Evolutionary conservation across 2,888 invertebrate genomes (phyloP).

Genomic region (Platypus cylindrus): DNA sequence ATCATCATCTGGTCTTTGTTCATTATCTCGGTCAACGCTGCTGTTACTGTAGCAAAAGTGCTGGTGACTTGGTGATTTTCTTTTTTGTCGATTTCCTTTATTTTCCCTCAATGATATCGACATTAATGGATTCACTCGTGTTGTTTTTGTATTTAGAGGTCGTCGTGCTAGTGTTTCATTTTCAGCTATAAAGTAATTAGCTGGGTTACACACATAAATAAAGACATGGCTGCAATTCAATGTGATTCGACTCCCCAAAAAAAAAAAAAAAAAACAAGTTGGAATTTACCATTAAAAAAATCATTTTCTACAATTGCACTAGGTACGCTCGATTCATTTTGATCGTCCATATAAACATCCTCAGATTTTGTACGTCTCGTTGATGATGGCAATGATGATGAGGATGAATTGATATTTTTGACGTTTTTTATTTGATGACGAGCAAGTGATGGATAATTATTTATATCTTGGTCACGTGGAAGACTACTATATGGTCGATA

Average conservation of each 20-base stretch:
- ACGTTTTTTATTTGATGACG: no score
- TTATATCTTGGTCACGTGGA: constrained; percentile 42
- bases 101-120: constrained; percentile 24
- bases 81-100: constrained; percentile 10
- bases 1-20: no score
- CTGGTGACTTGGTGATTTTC: constrained; percentile 6
- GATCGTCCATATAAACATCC: constrained; percentile 27
- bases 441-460: constrained; percentile 31
- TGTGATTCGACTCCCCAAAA: no score
- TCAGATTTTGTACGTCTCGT: constrained; percentile 29
- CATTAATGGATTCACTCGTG: constrained; percentile 31
- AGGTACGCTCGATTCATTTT: constrained; percentile 1
- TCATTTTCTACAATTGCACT: not conserved
- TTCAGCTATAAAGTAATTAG: no score
- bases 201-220: no score
- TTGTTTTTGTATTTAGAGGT: no score
- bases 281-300: no score
- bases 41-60: no score
- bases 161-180: no score
- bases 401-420: constrained; percentile 16
- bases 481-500: constrained; percentile 47
- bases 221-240: no score
- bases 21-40: no score
- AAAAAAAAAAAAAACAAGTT: no score
- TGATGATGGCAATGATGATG: constrained; percentile 16